phyloP scores from a whole-genome alignment of 2,888 invertebrate genomes.

The Perizoma affinitatum region DNA sequence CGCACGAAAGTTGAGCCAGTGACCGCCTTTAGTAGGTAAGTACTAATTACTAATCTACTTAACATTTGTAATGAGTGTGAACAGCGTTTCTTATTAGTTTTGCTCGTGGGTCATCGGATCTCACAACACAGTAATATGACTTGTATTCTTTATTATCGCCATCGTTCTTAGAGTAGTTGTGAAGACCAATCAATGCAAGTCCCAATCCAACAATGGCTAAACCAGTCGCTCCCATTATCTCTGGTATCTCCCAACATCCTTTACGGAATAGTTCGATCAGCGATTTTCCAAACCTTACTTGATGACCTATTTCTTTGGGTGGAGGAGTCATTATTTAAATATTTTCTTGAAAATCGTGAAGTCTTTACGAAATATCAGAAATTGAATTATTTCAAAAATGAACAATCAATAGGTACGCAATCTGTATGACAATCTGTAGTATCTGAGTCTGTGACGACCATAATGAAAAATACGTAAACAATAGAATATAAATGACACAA shows the following conservation, averaged over 20 bases:
- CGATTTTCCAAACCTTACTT: conserved; percentile 56
- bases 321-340: conserved; percentile 46
- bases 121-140: conserved; percentile 82
- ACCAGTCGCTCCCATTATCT: conserved; percentile 84
- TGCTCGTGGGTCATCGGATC: conserved; percentile 86
- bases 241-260: conserved; percentile 88
- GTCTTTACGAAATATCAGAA: too few relatives aligned
- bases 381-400: too few relatives aligned
- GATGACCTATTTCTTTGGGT: conserved; percentile 59
- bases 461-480: too few relatives aligned
- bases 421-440: too few relatives aligned
- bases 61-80: conserved; percentile 47
- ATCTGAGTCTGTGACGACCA: too few relatives aligned
- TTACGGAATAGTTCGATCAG: conserved; percentile 56
- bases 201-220: conserved; percentile 84
- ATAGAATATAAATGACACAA: too few relatives aligned
- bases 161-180: conserved; percentile 77
- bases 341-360: background rate
- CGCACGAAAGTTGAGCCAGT: too few relatives aligned
- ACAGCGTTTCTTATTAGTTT: conserved; percentile 61
- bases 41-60: conserved; percentile 18
- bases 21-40: too few relatives aligned
- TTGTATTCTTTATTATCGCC: conserved; percentile 87
- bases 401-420: too few relatives aligned
- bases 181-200: conserved; percentile 67